Base-by-base conservation (phyloP, 2,113 vertebrate species). In the Leptodactylus fuscus region DNA sequence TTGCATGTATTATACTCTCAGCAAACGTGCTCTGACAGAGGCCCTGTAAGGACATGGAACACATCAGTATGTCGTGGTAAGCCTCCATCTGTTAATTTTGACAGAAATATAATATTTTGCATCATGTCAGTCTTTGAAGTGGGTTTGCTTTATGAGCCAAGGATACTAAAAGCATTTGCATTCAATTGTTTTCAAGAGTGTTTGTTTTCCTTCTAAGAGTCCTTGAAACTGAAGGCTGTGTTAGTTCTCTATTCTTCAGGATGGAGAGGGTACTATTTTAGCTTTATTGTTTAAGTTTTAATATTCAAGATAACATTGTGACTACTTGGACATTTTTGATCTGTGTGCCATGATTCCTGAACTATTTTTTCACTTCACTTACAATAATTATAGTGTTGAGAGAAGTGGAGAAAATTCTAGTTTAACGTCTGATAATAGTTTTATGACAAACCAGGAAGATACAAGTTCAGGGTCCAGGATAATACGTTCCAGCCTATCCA, bases 21-120 rank as follows among this genome's bases (percentile, higher is more conserved):
- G 70, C 15, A 46, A 73, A 24, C 38, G 36, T 73, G 70, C 70
- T 44, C 70, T 73, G 12, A 46, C 20, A 73, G 38, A 73, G 36
- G 70, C 70, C 70, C 38, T 73, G 20, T 73, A 44, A 73, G 70
- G 70, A 44, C 70, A 73, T 44, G 36, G 44, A 73, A 44, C 70
- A 44, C 22, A 44, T 73, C 38, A 73, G 7, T 24, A 44, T 73
- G 36, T 44, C 44, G 70, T 44, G 38, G 36, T 73, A 73, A 41
- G 36, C 38, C 70, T 44, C 70, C 70, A 41, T 44, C 70, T 73
- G 70, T 73, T 44, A 73, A 73, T 24, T 73, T 44, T 73, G n/a
- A 44, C 36, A 73, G 29, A 73, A 24, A 73, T 73, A 44, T 73
- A 73, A 44, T 73, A 44, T 44, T 73, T 41, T 24, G 70, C 38